Evolutionary conservation across 1,140 invertebrate genomes (phyloP), one percentile per base, ranked within the genome.

Genomic region (Saccostrea glomerata): DNA sequence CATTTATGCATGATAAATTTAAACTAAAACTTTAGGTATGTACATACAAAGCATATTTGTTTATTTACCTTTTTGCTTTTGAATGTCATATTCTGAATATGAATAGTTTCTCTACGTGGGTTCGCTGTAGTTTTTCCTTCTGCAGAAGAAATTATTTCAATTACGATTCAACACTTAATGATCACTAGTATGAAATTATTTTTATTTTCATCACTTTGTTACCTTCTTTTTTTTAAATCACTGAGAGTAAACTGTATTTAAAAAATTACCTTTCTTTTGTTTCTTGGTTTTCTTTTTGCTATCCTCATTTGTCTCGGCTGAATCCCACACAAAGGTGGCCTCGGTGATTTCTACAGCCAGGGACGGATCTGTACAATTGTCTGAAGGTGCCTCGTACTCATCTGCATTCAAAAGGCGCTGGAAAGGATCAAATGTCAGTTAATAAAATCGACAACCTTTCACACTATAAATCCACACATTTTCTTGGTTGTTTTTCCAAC

Each of bases 291-390:
- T 86, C 66, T 85, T 13, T 85, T 83, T n/a, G 83, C 54, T n/a
- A 23, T 73, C 12, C 3, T 30, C 63, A 36, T 73, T n/a, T 55
- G 88, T 86, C 83, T 63, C 87, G 40, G 54, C 55, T 55, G 70
- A 70, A 84, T 94, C 94, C 93, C 96, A 96, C 66, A 94, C 93
- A 55, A 97, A 96, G 40, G 95, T 95, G 15, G 95, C 96, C 82
- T 96, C 94, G 11, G 95, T 92, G 30, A 97, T 94, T 82, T 95
- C 94, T n/a, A 97, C 89, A 54, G 86, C 90, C 30, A 90, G 90
- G 7, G 86, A 56, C 0, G 86, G 36, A 36, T 90, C 66, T 47
- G 47, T 73, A 17, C 84, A 87, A 58, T 90, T 84, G 13, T 63
- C 13, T 15, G 17, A 82, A 2, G 89, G 90, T 25, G 86, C 47